Percentiles rank a stretch among this genome's conserved stretches.
These are phyloP conservation scores for Capitulum mitella DNA, from an alignment of 2,888 invertebrate genomes.

Conservation along the genomic window DNA sequence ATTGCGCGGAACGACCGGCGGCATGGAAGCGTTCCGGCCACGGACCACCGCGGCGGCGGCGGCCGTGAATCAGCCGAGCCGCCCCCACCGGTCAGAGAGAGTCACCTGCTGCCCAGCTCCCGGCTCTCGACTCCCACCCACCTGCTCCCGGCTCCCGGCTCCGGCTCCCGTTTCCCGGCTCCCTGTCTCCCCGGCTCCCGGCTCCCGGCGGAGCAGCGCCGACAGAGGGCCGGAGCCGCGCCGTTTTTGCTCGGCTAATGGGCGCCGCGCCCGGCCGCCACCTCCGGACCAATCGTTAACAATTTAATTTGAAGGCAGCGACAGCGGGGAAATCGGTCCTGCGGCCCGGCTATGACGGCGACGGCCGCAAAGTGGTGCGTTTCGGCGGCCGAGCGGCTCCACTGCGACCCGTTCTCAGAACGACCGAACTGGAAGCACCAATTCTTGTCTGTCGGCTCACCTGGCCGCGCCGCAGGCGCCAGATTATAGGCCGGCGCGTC, in stretches of 20 bases:
- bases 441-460: too few species aligned
- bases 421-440: not conserved
- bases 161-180: not conserved
- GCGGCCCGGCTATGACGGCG: not conserved
- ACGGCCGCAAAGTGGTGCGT: not conserved
- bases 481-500: too few species aligned
- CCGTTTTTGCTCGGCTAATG: constrained; percentile 10
- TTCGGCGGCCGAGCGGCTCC: not conserved
- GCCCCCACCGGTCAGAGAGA: too few species aligned
- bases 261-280: not conserved
- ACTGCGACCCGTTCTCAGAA: not conserved
- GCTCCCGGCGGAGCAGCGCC: not conserved
- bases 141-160: not conserved
- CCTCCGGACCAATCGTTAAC: constrained; percentile 20
- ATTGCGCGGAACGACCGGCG: not conserved
- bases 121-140: not conserved
- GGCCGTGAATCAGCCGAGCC: too few species aligned
- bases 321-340: not conserved
- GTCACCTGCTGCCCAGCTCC: too few species aligned
- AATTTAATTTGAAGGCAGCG: constrained; percentile 23
- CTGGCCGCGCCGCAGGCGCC: too few species aligned
- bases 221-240: not conserved
- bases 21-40: not conserved
- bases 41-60: not conserved
- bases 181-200: not conserved